Evolutionary conservation across 2,797 vertebrate species (phyloP), one percentile per base, ranked within the genome.

Genomic region (Syngnathus rostellatus): DNA sequence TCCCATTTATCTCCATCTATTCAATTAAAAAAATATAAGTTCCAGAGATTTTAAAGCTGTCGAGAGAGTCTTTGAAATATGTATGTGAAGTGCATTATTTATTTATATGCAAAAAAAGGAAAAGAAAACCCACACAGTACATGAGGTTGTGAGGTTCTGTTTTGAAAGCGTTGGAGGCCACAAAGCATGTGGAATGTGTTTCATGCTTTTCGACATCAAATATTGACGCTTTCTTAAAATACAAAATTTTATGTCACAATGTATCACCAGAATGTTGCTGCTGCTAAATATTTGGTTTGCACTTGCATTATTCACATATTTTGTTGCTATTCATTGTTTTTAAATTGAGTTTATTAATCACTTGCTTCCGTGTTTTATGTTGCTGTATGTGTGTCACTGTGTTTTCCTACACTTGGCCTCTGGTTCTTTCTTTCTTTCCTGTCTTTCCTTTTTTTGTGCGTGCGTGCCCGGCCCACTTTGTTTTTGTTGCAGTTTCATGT

Each of bases 401-500:
- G 45, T 83, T 82, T 84, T 81, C 64, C 64, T 74, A 60, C 83
- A 80, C 79, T 77, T 86, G 80, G 74, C 83, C 78, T 79, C 73
- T 67, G 40, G 77, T 68, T 81, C 62, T 63, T 63, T 73, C 77
- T 76, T 77, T 31, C 31, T 31, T 31, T 31, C 31, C 73, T 82
- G 67, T 81, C 63, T 63, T 63, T 73, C 79, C 77, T 77, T 61
- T 81, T 74, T 83, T 85, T 83, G 84, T 83, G 77, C 90, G 81
- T 88, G 83, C 86, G 81, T 88, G 81, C 77, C 77, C 84, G 80
- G 88, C 81, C 79, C 85, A 78, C 83, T 88, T 90, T 88, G 80
- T 87, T 89, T 86, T 89, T 82, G 91, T 92, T 93, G 87, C 92
- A 95, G 93, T 93, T 91, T 89, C 85, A 92, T 94, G 90, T 92